Conservation (phyloP, 2,113 vertebrate genomes). For the Ramphastos sulfuratus region DNA sequence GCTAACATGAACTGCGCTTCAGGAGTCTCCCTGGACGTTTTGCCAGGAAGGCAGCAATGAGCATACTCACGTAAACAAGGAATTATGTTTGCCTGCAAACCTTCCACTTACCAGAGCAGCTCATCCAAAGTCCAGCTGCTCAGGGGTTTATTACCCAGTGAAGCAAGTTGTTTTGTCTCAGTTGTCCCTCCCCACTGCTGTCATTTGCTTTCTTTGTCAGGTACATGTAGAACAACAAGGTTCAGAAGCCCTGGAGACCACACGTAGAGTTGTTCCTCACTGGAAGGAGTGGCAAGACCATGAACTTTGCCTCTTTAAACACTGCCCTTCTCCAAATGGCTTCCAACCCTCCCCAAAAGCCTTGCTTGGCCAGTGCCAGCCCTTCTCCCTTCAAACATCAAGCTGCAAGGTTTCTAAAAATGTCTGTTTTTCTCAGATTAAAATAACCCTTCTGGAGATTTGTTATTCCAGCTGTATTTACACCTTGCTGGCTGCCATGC, state of each 20-base stretch:
- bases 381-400: background rate
- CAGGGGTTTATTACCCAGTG: background rate
- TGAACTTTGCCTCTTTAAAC: slow-evolving; percentile 51
- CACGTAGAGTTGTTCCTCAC: background rate
- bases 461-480: background rate
- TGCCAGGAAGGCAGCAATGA: background rate
- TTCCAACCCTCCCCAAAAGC: background rate
- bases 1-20: background rate
- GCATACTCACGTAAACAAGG: background rate
- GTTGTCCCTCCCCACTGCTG: background rate
- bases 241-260: background rate
- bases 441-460: background rate
- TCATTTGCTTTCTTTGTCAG: fast-evolving
- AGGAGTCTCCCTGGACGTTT: background rate
- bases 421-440: fast-evolving
- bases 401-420: background rate
- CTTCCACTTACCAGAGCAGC: background rate
- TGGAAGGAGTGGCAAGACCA: background rate
- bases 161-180: background rate
- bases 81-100: background rate
- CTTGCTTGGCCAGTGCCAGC: background rate
- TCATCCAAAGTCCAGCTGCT: slow-evolving; percentile 58
- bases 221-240: background rate
- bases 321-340: background rate
- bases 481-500: background rate